phyloP scores from a whole-genome alignment of 2,113 vertebrate genomes.

The Aldabrachelys gigantea region DNA sequence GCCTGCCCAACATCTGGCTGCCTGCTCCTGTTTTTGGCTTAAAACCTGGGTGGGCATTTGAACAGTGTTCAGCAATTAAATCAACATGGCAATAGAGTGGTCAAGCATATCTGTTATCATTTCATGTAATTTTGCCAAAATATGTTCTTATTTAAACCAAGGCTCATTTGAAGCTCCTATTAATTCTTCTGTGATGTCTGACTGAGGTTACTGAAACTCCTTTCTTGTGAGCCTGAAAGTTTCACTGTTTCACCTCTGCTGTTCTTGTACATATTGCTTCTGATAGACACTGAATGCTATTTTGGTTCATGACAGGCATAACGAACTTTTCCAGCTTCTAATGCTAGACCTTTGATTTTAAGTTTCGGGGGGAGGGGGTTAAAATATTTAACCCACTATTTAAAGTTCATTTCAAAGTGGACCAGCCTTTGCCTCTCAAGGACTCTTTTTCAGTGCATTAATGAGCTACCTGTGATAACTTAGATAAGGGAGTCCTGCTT shows the following conservation, averaged over 20 bases:
- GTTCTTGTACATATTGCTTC: background rate
- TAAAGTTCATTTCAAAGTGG: background rate
- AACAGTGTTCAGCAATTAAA: conserved; percentile 32
- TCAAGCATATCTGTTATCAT: conserved; percentile 42
- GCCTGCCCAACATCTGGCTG: conserved; percentile 52
- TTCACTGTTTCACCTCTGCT: background rate
- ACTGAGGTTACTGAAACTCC: conserved; percentile 6
- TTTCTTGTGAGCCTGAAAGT: background rate
- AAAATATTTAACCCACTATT: background rate
- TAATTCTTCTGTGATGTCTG: conserved; percentile 34
- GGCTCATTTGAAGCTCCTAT: conserved; percentile 48
- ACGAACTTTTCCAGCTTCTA: background rate
- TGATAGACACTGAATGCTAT: rapidly evolving
- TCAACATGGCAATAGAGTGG: conserved; percentile 46
- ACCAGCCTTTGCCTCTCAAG: background rate
- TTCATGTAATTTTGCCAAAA: conserved; percentile 32
- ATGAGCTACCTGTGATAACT: background rate
- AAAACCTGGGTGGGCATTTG: background rate
- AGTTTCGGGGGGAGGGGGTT: background rate
- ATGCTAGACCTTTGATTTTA: rapidly evolving
- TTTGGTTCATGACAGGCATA: background rate
- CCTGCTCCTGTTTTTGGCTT: conserved; percentile 24
- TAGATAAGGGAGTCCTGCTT: background rate
- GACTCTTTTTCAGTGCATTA: background rate
- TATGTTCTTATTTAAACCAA: conserved; percentile 58